These are phyloP conservation scores for Delia radicum DNA, from an alignment of 1,140 invertebrate species.

Conservation along the genomic window DNA sequence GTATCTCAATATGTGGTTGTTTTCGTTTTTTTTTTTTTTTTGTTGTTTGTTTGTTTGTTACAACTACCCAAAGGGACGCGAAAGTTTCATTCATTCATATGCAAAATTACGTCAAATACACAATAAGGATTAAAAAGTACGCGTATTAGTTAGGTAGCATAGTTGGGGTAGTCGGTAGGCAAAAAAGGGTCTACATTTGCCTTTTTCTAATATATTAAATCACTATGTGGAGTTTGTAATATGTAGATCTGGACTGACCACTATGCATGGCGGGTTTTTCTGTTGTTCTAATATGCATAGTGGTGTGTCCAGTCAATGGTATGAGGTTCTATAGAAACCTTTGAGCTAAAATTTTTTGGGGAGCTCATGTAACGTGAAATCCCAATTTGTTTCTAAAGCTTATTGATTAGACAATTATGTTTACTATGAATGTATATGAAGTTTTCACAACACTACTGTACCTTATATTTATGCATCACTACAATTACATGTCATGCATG, in stretches of 20 bases:
- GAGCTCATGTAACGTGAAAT: neutral
- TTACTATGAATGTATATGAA: neutral
- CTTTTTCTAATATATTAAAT: neutral
- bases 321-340: neutral
- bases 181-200: neutral
- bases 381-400: neutral
- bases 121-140: neutral
- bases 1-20: neutral
- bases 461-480: neutral
- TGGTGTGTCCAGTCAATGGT: neutral
- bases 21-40: neutral
- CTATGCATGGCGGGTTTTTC: neutral
- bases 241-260: neutral
- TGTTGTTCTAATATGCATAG: neutral
- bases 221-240: too few relatives aligned
- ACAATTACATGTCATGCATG: neutral
- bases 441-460: neutral
- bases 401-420: conserved; percentile 5
- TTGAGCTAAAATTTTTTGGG: neutral
- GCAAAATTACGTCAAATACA: neutral
- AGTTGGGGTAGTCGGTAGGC: neutral
- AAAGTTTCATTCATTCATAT: conserved; percentile 1
- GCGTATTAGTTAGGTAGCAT: neutral
- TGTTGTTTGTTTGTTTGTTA: neutral
- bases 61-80: conserved; percentile 1